Percentiles rank a stretch among this genome's conserved stretches.
These are phyloP conservation scores for Hydraecia micacea DNA, from an alignment of 2,888 invertebrate species.

Conservation along the genomic window DNA sequence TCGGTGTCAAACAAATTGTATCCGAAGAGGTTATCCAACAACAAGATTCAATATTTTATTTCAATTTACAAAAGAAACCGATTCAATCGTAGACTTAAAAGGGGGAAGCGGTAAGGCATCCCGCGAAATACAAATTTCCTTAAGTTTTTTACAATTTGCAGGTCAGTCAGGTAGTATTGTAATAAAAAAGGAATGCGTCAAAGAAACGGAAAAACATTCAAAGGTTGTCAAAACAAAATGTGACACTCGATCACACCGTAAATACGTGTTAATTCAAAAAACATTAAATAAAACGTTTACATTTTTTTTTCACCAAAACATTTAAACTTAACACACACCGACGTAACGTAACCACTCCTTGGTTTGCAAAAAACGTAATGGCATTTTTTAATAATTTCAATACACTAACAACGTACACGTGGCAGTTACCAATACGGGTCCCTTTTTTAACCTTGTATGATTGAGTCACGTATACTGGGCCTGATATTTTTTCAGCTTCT, in stretches of 20 bases:
- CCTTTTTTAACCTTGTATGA: slow-evolving; percentile 77
- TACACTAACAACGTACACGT: slow-evolving; percentile 65
- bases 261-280: neutral
- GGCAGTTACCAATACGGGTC: slow-evolving; percentile 77
- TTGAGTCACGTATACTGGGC: slow-evolving; percentile 77
- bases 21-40: slow-evolving; percentile 3
- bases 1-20: slow-evolving; percentile 17
- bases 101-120: too few relatives aligned
- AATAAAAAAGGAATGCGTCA: neutral
- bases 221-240: neutral
- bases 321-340: slow-evolving; percentile 27
- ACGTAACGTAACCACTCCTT: neutral
- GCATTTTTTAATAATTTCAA: slow-evolving; percentile 44
- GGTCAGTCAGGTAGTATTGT: neutral
- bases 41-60: slow-evolving; percentile 24
- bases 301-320: slow-evolving; percentile 35
- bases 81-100: neutral
- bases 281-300: neutral
- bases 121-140: neutral
- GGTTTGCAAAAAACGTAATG: slow-evolving; percentile 21
- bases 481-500: slow-evolving; percentile 58
- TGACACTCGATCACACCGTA: neutral
- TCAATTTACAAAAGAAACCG: neutral
- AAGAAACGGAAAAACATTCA: slow-evolving; percentile 12
- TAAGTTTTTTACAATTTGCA: neutral